These are phyloP conservation scores for Deroplatys truncata DNA, from an alignment of 2,888 invertebrate species.

Conservation along the genomic window DNA sequence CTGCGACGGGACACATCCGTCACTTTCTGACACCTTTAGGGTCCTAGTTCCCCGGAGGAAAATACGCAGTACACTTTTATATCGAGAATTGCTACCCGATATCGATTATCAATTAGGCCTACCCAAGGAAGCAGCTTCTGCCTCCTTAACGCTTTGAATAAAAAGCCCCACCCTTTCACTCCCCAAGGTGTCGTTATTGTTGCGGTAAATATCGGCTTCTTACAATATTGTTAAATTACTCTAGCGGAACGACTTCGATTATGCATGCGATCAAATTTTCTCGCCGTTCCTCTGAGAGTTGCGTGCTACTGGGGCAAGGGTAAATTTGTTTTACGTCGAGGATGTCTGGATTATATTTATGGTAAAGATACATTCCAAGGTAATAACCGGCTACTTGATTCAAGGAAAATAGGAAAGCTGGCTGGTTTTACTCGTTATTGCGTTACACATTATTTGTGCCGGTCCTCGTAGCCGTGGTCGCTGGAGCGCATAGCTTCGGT, in stretches of 20 bases:
- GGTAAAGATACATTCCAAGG: too few relatives aligned
- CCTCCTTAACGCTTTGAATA: background rate
- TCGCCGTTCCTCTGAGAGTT: background rate
- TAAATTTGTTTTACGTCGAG: background rate
- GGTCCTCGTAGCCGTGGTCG: too few relatives aligned
- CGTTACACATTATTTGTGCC: too few relatives aligned
- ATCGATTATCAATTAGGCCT: conserved; percentile 13
- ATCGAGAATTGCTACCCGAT: background rate
- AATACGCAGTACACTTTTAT: background rate
- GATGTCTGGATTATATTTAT: background rate
- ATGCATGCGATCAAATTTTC: background rate
- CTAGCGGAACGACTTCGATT: background rate
- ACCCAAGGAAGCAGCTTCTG: background rate
- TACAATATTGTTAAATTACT: background rate
- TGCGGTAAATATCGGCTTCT: background rate
- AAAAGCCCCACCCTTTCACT: background rate
- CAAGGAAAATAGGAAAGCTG: too few relatives aligned
- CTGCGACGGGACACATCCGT: background rate
- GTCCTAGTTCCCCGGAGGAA: background rate
- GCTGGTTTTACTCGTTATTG: too few relatives aligned
- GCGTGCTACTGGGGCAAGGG: background rate
- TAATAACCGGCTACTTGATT: too few relatives aligned
- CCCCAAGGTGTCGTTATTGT: background rate
- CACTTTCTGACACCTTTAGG: conserved; percentile 3
- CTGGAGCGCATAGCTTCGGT: too few relatives aligned